These are phyloP conservation scores for Chrysolina americana DNA, from an alignment of 2,888 invertebrate genomes.

Conservation along the genomic window DNA sequence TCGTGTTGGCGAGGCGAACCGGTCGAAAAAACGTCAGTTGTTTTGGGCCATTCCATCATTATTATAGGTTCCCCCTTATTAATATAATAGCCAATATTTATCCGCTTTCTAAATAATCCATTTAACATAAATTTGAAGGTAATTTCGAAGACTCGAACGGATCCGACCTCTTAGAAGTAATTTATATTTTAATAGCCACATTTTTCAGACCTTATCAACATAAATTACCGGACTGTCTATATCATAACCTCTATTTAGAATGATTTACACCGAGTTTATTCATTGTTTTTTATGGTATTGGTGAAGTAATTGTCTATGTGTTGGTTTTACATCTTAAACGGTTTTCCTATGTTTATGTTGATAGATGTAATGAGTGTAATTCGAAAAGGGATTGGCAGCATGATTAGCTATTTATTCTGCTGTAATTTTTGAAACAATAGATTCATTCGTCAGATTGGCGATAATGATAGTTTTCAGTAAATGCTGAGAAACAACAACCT, in stretches of 20 bases:
- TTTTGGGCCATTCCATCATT: conserved; percentile 33
- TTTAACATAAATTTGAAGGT: conserved; percentile 61
- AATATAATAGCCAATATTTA: conserved; percentile 61
- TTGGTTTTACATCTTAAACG: conserved; percentile 36
- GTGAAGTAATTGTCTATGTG: conserved; percentile 40
- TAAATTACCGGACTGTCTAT: conserved; percentile 46
- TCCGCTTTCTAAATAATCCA: conserved; percentile 61
- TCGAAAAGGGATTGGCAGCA: conserved; percentile 6
- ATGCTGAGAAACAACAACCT: neutral
- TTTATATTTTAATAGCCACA: conserved; percentile 55
- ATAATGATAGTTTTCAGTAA: conserved; percentile 13
- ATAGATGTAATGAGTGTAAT: conserved; percentile 20
- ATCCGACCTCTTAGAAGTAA: conserved; percentile 54
- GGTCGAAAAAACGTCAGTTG: conserved; percentile 34
- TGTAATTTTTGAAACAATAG: conserved; percentile 16
- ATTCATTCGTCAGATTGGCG: neutral
- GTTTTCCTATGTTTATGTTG: conserved; percentile 20
- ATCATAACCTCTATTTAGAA: conserved; percentile 40
- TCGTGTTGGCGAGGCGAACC: neutral
- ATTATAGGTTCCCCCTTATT: conserved; percentile 57
- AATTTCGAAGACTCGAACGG: conserved; percentile 52
- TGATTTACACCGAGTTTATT: conserved; percentile 44
- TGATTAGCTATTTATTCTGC: conserved; percentile 10
- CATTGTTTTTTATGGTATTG: conserved; percentile 33
- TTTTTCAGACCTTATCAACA: conserved; percentile 53